These are phyloP conservation scores for Astropecten irregularis DNA, from an alignment of 53 echinoderm and acorn worm species.

Conservation along the genomic window DNA sequence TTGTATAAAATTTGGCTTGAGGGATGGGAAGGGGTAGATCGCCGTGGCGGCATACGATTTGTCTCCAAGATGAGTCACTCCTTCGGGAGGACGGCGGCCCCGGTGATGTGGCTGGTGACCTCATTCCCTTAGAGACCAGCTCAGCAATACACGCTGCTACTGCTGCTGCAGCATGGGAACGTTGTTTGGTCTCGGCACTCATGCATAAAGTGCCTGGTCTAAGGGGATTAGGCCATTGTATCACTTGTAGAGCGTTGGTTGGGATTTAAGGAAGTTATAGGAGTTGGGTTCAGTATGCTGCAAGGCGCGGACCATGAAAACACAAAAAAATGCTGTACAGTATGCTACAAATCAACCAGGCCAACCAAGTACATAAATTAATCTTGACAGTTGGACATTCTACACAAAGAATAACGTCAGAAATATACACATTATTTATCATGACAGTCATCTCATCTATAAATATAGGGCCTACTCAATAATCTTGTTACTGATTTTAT, in stretches of 20 bases:
- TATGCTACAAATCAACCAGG: not conserved
- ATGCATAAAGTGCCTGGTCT: not conserved
- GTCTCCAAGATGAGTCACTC: conserved; percentile 47
- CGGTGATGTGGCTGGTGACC: conserved; percentile 41
- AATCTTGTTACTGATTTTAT: no score
- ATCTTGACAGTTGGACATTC: not conserved
- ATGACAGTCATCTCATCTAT: no score
- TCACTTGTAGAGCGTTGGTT: conserved; percentile 8
- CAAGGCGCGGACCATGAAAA: no score
- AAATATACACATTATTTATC: no score
- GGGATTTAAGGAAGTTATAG: not conserved
- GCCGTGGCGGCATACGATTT: not conserved
- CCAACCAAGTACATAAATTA: not conserved
- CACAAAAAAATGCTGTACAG: no score
- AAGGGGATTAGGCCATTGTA: not conserved
- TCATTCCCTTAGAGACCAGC: conserved; percentile 20
- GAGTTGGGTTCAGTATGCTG: no score
- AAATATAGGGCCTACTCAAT: no score
- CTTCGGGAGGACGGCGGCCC: not conserved
- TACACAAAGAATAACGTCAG: no score
- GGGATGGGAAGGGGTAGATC: not conserved
- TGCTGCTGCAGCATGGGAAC: not conserved
- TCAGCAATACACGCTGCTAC: not conserved
- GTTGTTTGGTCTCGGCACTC: not conserved
- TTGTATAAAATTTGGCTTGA: not conserved